Percentiles rank a stretch among this genome's conserved stretches.
Evolutionary conservation across 2,113 vertebrate genomes (phyloP).

Genomic region (Haliaeetus leucogaster): DNA sequence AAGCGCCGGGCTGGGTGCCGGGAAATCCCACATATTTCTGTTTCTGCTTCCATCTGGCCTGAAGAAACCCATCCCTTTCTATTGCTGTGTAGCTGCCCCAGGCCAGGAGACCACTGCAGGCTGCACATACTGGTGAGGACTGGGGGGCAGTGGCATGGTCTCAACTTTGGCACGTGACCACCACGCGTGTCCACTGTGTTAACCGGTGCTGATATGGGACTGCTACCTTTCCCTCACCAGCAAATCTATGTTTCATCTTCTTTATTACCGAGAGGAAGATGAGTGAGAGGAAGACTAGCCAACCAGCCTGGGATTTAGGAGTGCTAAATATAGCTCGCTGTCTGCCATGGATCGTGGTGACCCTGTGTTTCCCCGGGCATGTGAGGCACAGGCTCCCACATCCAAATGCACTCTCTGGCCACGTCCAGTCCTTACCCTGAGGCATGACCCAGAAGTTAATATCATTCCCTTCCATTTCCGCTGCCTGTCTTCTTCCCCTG

Average conservation of each 20-base stretch:
- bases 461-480: neutral
- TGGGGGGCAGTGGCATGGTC: neutral
- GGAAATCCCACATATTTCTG: neutral
- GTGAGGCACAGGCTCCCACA: neutral
- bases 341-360: neutral
- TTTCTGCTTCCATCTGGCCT: neutral
- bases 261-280: neutral
- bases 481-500: neutral
- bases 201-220: neutral
- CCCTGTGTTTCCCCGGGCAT: neutral
- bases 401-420: neutral
- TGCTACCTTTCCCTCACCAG: neutral
- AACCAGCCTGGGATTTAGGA: neutral
- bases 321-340: neutral
- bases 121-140: neutral
- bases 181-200: fast-evolving
- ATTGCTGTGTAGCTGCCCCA: neutral
- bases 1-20: fast-evolving
- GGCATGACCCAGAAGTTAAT: neutral
- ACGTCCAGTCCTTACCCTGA: neutral
- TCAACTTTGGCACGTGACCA: neutral
- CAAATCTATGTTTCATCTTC: neutral
- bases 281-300: neutral
- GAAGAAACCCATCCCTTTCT: neutral
- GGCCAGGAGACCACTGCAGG: neutral